phyloP scores from a whole-genome alignment of 2,113 vertebrate genomes.

The Toxotes chatareus region DNA sequence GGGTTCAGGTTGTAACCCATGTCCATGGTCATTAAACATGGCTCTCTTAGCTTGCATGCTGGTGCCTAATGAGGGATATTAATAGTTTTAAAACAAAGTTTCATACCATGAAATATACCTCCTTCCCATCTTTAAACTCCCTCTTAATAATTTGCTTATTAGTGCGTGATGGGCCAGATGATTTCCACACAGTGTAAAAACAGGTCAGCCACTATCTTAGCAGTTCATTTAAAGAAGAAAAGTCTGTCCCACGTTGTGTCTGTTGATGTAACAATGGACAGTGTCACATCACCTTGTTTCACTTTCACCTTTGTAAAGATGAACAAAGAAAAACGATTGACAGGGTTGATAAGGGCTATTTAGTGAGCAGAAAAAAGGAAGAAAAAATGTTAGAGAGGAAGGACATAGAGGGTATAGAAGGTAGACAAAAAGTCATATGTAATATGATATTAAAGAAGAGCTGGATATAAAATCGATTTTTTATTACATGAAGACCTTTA shows the following conservation, averaged over 20 bases:
- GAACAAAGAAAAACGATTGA: constrained; percentile 9
- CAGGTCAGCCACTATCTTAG: not conserved
- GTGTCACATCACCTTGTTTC: constrained; percentile 10
- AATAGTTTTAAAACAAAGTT: constrained; percentile 16
- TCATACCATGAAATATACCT: not conserved
- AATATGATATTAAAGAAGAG: not conserved
- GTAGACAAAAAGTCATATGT: not conserved
- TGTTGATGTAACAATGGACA: not conserved
- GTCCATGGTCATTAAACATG: constrained; percentile 14
- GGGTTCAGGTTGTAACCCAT: not conserved
- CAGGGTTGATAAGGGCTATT: not conserved
- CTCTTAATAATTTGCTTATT: constrained; percentile 12
- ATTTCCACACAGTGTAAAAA: not conserved
- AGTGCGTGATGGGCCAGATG: constrained; percentile 1
- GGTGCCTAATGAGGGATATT: constrained; percentile 15
- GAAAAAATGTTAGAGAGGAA: not conserved
- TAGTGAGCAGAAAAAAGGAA: constrained; percentile 2
- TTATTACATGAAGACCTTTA: not conserved
- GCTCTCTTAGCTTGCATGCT: constrained; percentile 8
- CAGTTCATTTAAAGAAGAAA: constrained; percentile 4
- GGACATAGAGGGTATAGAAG: not conserved
- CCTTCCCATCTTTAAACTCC: constrained; percentile 12
- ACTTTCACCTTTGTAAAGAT: not conserved
- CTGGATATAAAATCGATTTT: not conserved
- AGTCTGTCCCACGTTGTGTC: not conserved